Base-by-base conservation (phyloP, 2,888 invertebrate species). In the Laspeyria flexula region DNA sequence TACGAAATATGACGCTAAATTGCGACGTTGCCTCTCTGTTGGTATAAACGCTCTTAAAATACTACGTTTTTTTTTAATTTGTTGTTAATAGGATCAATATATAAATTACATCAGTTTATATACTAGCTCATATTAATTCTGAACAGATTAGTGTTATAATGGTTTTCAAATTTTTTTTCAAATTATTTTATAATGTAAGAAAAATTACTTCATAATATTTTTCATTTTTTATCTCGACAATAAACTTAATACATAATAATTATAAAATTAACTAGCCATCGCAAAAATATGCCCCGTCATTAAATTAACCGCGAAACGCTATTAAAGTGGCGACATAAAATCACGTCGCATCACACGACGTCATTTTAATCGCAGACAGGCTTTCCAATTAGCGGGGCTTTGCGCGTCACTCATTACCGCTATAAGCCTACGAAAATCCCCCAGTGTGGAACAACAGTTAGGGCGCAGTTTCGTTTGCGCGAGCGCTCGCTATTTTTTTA, bases 321-420 rank as follows among this genome's bases (percentile, higher is more conserved):
- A 59, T 51, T 53, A 60, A 60, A 51, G 33, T 43, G 29, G 57
- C 50, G 56, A 60, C 55, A 62, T 38, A 55, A 69, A 57, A 65
- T 63, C 57, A 51, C 46, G 55, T 44, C 52, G 47, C 57, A 60
- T 69, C 71, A 67, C 70, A 69, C 67, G 52, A 56, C 54, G 60
- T 66, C 58, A 60, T 66, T 70, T 63, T 61, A 55, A 66, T 64
- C 55, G 64, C 59, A 72, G 71, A 67, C 73, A 63, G 53, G 65
- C 63, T 60, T 70, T 63, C 73, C 71, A 71, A 73, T 71, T 71
- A 71, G 65, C 60, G 60, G 16, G 33, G 56, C 58, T 69, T 69
- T 64, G 53, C 55, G 43, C 55, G 54, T 64, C 70, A 66, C 72
- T 71, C 70, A 71, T 69, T 71, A 66, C 63, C 46, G 55, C 39